Base-by-base conservation (phyloP, 2,888 invertebrate species). In the Drosophila planitibia region DNA sequence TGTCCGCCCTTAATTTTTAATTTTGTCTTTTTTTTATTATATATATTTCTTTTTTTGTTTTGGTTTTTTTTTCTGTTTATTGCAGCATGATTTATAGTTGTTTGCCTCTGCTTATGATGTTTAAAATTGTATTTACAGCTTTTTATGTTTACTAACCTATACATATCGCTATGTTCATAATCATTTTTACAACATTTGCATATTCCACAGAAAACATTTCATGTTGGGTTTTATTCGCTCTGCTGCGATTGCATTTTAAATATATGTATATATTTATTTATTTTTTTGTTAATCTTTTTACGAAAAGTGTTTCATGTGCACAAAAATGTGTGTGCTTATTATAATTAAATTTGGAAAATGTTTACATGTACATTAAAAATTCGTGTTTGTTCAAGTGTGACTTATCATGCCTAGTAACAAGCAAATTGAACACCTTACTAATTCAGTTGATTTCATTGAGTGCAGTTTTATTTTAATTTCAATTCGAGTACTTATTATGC, bases 41-140 rank as follows among this genome's bases (percentile, higher is more conserved):
- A 47, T 32, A 3, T 49, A 16, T 35, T 22, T 22, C 4, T 44
- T 51, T 22, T 12, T n/a, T n/a, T n/a, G n/a, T n/a, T n/a, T n/a
- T n/a, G n/a, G n/a, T n/a, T 72, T 71, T 41, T 49, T 61, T 25
- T 58, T 57, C 37, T 28, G 66, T 52, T 49, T 63, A 57, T 57
- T 47, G 49, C 64, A 72, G 61, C 72, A 62, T 84, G 83, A 74
- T 82, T 82, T 79, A 77, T 82, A 74, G 74, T 76, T 70, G 64
- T 75, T 73, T 67, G 66, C 47, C 65, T 80, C 67, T 79, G 79
- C 72, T 82, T 71, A 58, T 67, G 54, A 76, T 81, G 72, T 82
- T 87, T 86, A 89, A 85, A 85, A 89, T 88, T 86, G 72, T 85
- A 85, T 85, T 89, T 85, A 85, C 85, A 85, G 76, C 71, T 58